Base-by-base conservation (phyloP, 2,797 vertebrate species). In the Pseudochaenichthys georgianus region DNA sequence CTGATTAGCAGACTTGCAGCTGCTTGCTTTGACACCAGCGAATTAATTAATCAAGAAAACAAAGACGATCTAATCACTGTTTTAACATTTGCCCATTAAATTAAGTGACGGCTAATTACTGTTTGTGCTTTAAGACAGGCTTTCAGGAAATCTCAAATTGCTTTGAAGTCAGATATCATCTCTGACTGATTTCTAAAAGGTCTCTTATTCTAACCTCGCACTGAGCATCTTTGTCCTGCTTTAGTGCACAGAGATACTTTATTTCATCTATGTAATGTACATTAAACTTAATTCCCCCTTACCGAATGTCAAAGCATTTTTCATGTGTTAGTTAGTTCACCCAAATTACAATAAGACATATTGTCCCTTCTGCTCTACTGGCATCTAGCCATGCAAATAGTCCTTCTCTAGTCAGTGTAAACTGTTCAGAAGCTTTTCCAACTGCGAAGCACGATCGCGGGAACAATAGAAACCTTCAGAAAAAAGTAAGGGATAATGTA, bases 21-120 rank as follows among this genome's bases (percentile, higher is more conserved):
- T 94, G 93, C 73, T 89, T 81, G 83, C 86, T 86, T 86, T 89
- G 87, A 88, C 19, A 19, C 31, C 67, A 68, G 73, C 23, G 63
- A 90, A 88, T 88, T 77, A 91, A 87, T 92, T 90, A 91, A 92
- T 93, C 87, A 89, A 74, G 80, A 82, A 79, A 84, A 94, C 93
- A 93, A 92, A 92, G 88, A 90, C 86, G 61, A 79, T 85, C 86
- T 94, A 93, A 94, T 92, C 89, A 89, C 77, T 86, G 87, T 93
- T 93, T 93, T 93, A 94, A 89, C 80, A 83, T 86, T 82, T 58
- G 3, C 74, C 81, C 82, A 94, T 94, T 92, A 93, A 80, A 88
- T 82, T 57, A 87, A 92, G 87, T 79, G 78, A 90, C 55, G 87
- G 85, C 64, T 92, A 90, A 90, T 93, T 90, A 87, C 65, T 83